Conservation (phyloP, 2,113 vertebrate genomes). For the Diglossa brunneiventris region DNA sequence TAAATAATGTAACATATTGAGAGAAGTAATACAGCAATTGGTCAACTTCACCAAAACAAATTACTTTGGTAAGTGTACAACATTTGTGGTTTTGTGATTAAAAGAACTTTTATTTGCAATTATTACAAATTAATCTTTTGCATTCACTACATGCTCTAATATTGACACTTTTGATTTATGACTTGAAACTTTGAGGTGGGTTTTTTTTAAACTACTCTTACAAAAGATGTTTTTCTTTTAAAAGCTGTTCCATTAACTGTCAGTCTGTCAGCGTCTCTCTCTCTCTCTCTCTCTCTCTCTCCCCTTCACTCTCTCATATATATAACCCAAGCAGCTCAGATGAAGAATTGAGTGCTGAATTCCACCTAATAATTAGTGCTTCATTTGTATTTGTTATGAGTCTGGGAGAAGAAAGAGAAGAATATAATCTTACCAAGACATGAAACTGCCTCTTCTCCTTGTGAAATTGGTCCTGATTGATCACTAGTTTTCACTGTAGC, state of each 20-base stretch:
- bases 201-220: not conserved
- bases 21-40: not conserved
- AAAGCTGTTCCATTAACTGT: not conserved
- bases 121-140: slow-evolving; percentile 12
- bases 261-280: not conserved
- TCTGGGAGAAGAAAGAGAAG: not conserved
- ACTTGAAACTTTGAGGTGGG: not conserved
- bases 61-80: not conserved
- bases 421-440: not conserved
- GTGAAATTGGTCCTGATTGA: not conserved
- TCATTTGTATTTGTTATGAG: not conserved
- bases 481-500: not conserved
- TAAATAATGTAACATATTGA: not conserved
- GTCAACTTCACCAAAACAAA: not conserved
- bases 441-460: not conserved
- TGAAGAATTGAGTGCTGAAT: not conserved
- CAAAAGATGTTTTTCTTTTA: not conserved
- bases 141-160: not conserved
- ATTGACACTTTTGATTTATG: not conserved
- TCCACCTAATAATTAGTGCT: not conserved
- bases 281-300: no score
- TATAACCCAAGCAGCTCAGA: not conserved
- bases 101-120: not conserved
- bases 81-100: not conserved
- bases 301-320: no score